Base-by-base conservation (phyloP, 2,888 invertebrate genomes). In the Teinopalpus imperialis region DNA sequence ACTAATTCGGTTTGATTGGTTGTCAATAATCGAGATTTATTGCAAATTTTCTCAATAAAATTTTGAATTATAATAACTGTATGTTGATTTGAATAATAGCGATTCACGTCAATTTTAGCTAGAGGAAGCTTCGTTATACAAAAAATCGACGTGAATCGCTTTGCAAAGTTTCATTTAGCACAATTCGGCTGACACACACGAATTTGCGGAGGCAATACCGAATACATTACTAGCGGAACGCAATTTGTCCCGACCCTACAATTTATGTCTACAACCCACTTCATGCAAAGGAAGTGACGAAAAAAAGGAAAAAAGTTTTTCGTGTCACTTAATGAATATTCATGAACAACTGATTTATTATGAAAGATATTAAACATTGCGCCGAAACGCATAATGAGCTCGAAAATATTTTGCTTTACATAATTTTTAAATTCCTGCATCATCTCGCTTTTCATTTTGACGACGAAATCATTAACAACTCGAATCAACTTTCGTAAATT, bases 201-300 rank as follows among this genome's bases (percentile, higher is more conserved):
- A 61, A 64, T 65, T 61, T 63, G 64, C 54, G 65, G 61, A 63
- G 57, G 68, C 64, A 65, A 68, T 71, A 68, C 73, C 64, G 67
- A 79, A 80, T 78, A 76, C 74, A 73, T 78, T 78, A 75, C 76
- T 58, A 55, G 56, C 53, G 73, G 70, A 73, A 74, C 77, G 77
- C 74, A 81, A 83, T 82, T 83, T 79, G 81, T 79, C 72, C 74
- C 71, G 59, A 67, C 74, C 78, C 74, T 67, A 71, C 75, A 81
- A 81, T 82, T 81, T 82, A 81, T 80, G 78, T 74, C 66, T 69
- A 70, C 69, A 71, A 66, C 72, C 74, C 67, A 69, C 69, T 79
- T 78, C 75, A 78, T 74, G 72, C 69, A 69, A 72, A 69, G 69
- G 63, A 73, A 69, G 60, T 67, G 69, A 63, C 69, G 44, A 64